Base-by-base conservation (phyloP, 1,140 invertebrate species). In the Danaus plexippus region DNA sequence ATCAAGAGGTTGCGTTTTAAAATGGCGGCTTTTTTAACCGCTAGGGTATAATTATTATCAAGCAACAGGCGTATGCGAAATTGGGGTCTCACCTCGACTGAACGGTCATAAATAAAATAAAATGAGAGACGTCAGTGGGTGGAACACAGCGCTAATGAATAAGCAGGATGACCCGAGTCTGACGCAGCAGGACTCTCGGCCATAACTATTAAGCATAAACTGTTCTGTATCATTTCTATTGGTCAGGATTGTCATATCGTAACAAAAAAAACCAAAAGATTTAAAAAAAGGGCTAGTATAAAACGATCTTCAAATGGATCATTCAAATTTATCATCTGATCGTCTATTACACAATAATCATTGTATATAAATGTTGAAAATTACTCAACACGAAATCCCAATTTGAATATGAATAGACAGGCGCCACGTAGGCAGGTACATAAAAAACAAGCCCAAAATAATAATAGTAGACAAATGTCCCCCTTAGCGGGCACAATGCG, bases 351-450 rank as follows among this genome's bases (percentile, higher is more conserved):
- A 56, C 59, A 61, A 61, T 52, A 52, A 56, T 42, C 49, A 52
- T 56, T 52, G 49, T 53, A 51, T 56, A 52, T 52, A 81, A 81
- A 78, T 80, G 70, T 79, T 72, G 65, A 78, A 82, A 80, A 79
- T 83, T 83, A 83, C 77, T 71, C 74, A 80, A 83, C 73, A 77
- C 65, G 71, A 81, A 73, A 73, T 69, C 71, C 61, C 62, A 70
- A 85, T 87, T 87, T 87, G 76, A 87, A 87, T 87, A 82, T 81
- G 81, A 87, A 87, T 87, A 77, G 78, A 64, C 73, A 77, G 77
- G 81, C 84, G 84, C 84, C 81, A 85, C 73, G 77, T 81, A 81
- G 77, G 75, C 79, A 84, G 80, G 78, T 80, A 83, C 75, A 80
- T 76, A 76, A 80, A 85, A 86, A 85, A 87, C 83, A 76, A 79